phyloP scores from a whole-genome alignment of 2,888 invertebrate species.

The Caradrina kadenii region DNA sequence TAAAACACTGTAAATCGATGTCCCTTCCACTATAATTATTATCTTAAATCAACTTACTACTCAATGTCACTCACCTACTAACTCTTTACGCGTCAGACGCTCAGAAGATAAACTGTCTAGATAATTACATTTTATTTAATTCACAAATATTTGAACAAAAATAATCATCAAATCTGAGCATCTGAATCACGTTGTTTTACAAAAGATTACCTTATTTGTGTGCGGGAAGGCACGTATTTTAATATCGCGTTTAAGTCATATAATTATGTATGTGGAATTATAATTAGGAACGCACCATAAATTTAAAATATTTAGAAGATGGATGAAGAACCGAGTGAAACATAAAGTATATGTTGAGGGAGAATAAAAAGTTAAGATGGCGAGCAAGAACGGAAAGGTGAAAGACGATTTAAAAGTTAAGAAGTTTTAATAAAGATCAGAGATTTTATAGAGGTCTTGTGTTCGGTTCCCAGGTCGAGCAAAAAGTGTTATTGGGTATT shows the following conservation, averaged over 20 bases:
- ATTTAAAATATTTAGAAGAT: too few species aligned
- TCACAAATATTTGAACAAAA: slow-evolving; percentile 15
- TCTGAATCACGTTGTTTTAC: slow-evolving; percentile 37
- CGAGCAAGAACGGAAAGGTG: too few species aligned
- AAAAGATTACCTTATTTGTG: slow-evolving; percentile 40
- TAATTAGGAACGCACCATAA: too few species aligned
- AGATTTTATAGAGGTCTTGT: too few species aligned
- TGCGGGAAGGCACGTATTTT: slow-evolving; percentile 31
- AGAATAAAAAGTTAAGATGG: too few species aligned
- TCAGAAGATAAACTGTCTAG: slow-evolving; percentile 16
- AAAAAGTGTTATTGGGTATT: too few species aligned
- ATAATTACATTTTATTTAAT: slow-evolving; percentile 10
- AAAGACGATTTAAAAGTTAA: too few species aligned
- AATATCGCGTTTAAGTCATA: background rate
- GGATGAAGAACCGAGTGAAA: too few species aligned
- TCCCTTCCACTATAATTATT: background rate
- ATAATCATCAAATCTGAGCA: background rate
- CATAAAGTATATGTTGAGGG: too few species aligned
- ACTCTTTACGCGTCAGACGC: background rate
- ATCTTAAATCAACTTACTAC: background rate
- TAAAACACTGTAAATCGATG: background rate
- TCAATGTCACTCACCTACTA: background rate
- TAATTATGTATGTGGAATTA: too few species aligned
- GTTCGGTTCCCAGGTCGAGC: too few species aligned
- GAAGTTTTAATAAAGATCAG: too few species aligned